A percentile compares a stretch with the other conserved stretches of the same genome.
Conservation (phyloP, 2,113 vertebrate species). For the Dipodomys stephensi region DNA sequence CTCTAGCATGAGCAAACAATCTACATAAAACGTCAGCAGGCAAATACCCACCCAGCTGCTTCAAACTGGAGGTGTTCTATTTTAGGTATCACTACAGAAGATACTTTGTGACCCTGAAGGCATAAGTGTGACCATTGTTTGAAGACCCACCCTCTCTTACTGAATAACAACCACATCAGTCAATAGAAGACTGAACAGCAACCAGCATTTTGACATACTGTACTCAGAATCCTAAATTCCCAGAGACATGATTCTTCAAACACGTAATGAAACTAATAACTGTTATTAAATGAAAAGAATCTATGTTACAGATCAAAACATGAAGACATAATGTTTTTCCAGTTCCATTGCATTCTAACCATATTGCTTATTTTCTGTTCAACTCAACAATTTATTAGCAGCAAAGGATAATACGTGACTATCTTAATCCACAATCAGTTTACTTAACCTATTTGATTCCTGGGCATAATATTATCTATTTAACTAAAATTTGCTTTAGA, state of each 20-base stretch:
- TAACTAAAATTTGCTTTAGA: constrained; percentile 39
- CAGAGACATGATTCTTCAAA: not conserved
- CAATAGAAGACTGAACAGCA: too few species aligned
- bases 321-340: not conserved
- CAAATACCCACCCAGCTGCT: too few species aligned
- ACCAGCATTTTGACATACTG: too few species aligned
- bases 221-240: too few species aligned
- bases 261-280: not conserved
- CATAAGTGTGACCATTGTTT: too few species aligned
- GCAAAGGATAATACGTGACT: not conserved
- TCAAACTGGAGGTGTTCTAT: too few species aligned
- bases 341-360: not conserved
- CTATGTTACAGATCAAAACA: constrained; percentile 60
- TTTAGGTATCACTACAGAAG: too few species aligned
- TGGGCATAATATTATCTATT: constrained; percentile 12
- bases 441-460: constrained; percentile 55
- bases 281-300: not conserved
- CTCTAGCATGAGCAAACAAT: too few species aligned
- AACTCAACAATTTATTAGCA: not conserved
- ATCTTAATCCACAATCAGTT: constrained; percentile 58
- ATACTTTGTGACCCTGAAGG: too few species aligned
- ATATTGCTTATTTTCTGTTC: not conserved
- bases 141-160: too few species aligned
- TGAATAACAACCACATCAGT: too few species aligned
- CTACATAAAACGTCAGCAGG: too few species aligned